A percentile compares a stretch with the other conserved stretches of the same genome.
Evolutionary conservation across 2,888 invertebrate species (phyloP).

Genomic region (Sesia apiformis): DNA sequence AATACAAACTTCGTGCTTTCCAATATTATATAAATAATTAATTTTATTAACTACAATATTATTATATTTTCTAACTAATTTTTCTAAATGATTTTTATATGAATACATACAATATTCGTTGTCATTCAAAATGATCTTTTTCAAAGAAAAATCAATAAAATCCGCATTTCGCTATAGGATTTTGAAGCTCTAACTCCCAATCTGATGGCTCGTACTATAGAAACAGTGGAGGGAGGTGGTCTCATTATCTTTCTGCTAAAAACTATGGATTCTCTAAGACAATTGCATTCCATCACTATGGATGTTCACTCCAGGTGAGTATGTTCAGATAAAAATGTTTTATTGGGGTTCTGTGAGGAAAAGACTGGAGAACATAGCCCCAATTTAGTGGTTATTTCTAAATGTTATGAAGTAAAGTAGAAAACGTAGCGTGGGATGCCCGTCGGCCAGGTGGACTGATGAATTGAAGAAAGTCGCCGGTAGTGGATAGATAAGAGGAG

Average conservation of each 20-base stretch:
- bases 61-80: not conserved
- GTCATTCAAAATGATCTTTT: not conserved
- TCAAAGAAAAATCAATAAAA: not conserved
- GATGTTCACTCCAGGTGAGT: conserved; percentile 92
- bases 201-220: conserved; percentile 94
- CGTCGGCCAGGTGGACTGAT: too few relatives aligned
- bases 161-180: conserved; percentile 73
- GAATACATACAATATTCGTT: too few relatives aligned
- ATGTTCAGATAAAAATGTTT: not conserved
- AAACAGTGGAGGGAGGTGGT: conserved; percentile 99
- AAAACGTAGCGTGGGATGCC: too few relatives aligned
- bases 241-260: conserved; percentile 91
- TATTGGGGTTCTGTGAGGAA: too few relatives aligned
- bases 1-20: too few relatives aligned
- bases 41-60: not conserved
- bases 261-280: conserved; percentile 89
- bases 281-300: conserved; percentile 97
- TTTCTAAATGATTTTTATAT: not conserved
- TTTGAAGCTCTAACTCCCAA: conserved; percentile 99
- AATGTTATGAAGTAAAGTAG: too few relatives aligned
- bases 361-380: too few relatives aligned
- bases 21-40: too few relatives aligned
- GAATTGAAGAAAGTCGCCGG: too few relatives aligned
- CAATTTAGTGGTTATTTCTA: too few relatives aligned
- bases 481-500: too few relatives aligned